A percentile compares a stretch with the other conserved stretches of the same genome.
Evolutionary conservation across 2,797 vertebrate species (phyloP).

Genomic region (Triplophysa bombifrons): DNA sequence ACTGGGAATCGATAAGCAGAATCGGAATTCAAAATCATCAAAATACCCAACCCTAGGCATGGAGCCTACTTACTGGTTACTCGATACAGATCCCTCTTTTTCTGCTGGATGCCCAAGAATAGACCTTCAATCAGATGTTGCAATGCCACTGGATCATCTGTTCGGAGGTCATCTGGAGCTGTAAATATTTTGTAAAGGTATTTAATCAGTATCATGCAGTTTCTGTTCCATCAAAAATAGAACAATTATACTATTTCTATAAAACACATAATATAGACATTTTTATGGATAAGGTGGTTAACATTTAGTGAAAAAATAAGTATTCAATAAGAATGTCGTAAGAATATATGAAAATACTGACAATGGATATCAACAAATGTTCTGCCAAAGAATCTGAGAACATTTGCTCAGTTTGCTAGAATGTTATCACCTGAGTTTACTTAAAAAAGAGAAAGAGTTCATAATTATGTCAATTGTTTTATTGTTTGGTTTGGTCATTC

Average conservation of each 20-base stretch:
- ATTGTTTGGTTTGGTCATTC: too few species aligned
- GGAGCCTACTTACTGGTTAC: too few species aligned
- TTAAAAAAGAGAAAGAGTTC: too few species aligned
- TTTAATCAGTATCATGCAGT: neutral
- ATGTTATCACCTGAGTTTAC: too few species aligned
- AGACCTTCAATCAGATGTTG: slow-evolving; percentile 36
- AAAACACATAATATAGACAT: neutral
- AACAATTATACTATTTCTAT: slow-evolving; percentile 5
- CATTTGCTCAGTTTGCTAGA: too few species aligned
- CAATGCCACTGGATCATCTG: slow-evolving; percentile 20
- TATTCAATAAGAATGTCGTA: neutral
- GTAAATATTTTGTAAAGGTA: slow-evolving; percentile 1
- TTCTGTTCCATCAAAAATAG: neutral
- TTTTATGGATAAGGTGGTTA: too few species aligned
- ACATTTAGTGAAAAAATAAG: neutral
- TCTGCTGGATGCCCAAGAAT: slow-evolving; percentile 31
- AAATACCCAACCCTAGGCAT: too few species aligned
- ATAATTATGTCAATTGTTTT: too few species aligned
- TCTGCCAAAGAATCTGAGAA: neutral
- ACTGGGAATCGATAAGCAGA: too few species aligned
- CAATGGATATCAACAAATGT: slow-evolving; percentile 5
- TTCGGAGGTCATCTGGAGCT: slow-evolving; percentile 35
- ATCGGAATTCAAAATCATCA: too few species aligned
- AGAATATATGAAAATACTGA: neutral
- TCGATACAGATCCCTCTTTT: slow-evolving; percentile 29